Evolutionary conservation across 30 jellyfish, hydroid and myxozoan genomes (phyloP).

Genomic region (Hydra vulgaris): DNA sequence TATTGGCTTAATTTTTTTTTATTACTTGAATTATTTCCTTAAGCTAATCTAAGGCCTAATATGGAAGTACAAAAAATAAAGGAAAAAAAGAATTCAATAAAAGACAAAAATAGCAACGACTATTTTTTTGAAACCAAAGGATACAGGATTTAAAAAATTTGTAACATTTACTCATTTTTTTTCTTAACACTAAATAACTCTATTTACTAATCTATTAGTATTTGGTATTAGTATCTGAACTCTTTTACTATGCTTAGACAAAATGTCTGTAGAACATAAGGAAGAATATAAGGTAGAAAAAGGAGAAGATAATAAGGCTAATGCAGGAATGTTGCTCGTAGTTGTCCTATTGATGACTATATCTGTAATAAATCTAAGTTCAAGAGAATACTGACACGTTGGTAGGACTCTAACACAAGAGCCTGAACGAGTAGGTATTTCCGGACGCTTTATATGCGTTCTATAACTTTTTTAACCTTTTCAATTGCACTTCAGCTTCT

Average conservation of each 20-base stretch:
- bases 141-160: not conserved
- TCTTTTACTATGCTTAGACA: not conserved
- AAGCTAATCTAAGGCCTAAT: not conserved
- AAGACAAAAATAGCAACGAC: not conserved
- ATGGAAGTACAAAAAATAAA: not conserved
- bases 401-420: not conserved
- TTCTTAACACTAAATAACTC: not conserved
- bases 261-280: not conserved
- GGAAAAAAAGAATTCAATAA: not conserved
- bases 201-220: not conserved
- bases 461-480: not conserved
- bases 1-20: not conserved
- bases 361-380: not conserved
- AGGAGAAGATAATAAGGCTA: not conserved
- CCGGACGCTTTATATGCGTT: constrained; percentile 4
- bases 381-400: not conserved
- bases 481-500: not conserved
- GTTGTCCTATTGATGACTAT: constrained; percentile 5
- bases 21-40: not conserved
- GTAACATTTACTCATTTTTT: not conserved
- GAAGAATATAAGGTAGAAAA: not conserved
- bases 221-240: not conserved
- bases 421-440: not conserved
- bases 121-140: not conserved
- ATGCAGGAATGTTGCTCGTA: not conserved